Evolutionary conservation across 2,113 vertebrate genomes (phyloP).

Genomic region (Poicephalus meyeri): DNA sequence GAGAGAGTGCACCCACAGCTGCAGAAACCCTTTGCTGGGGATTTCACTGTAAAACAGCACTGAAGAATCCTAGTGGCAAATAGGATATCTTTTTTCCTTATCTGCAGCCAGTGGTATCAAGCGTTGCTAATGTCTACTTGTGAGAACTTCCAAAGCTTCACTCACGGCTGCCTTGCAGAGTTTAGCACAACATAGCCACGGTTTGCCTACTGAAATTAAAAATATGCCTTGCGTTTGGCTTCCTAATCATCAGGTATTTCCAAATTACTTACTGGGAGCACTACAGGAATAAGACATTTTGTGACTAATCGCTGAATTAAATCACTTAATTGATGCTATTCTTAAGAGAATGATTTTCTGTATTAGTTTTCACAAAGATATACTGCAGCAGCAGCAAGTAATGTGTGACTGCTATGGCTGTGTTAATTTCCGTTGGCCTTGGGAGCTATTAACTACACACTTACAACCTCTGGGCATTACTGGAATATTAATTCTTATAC

Average conservation of each 20-base stretch:
- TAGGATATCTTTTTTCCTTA: neutral
- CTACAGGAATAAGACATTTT: conserved; percentile 60
- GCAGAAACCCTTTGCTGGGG: neutral
- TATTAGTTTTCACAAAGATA: conserved; percentile 68
- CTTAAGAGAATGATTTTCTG: conserved; percentile 70
- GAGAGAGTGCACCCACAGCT: neutral
- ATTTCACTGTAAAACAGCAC: neutral
- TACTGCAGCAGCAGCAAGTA: conserved; percentile 57
- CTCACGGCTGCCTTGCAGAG: neutral
- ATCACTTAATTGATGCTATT: conserved; percentile 68
- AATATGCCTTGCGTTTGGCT: conserved; percentile 9
- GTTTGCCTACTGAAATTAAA: neutral
- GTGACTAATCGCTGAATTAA: conserved; percentile 64
- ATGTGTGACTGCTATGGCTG: conserved; percentile 44
- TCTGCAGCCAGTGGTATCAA: neutral
- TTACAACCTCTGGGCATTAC: conserved; percentile 64
- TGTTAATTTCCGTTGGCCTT: conserved; percentile 64
- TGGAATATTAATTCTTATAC: conserved; percentile 62
- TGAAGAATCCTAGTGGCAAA: neutral
- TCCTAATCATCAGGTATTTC: conserved; percentile 53
- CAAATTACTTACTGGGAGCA: conserved; percentile 43
- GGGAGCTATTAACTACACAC: conserved; percentile 64
- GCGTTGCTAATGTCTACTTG: neutral
- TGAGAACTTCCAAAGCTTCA: neutral
- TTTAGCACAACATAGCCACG: neutral